Evolutionary conservation across 2,888 invertebrate genomes (phyloP).

Genomic region (Brachyptera putata): DNA sequence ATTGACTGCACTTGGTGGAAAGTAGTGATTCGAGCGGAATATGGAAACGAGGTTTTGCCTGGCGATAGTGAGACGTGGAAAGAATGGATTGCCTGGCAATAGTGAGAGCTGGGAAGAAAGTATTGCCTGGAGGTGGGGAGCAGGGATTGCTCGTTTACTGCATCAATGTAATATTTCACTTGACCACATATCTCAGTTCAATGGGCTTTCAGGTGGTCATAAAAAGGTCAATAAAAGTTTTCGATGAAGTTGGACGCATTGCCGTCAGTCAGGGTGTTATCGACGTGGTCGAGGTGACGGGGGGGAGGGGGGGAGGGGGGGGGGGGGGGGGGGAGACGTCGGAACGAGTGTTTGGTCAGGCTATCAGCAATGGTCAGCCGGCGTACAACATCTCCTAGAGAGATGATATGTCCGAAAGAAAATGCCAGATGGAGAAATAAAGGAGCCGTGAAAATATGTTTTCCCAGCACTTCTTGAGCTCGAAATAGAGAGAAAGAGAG

Average conservation of each 20-base stretch:
- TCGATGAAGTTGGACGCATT: not conserved
- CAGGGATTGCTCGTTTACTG: no score
- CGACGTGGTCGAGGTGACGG: not conserved
- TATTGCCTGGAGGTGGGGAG: no score
- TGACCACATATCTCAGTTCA: not conserved
- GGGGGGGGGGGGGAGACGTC: no score
- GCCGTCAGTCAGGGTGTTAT: not conserved
- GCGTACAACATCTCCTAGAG: not conserved
- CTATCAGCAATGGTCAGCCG: conserved; percentile 11
- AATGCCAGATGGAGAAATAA: not conserved
- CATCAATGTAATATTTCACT: conserved; percentile 6
- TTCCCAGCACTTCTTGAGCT: not conserved
- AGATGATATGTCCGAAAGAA: not conserved
- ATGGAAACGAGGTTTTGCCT: no score
- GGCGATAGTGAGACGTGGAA: no score
- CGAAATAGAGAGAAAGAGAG: no score
- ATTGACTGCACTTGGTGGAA: no score
- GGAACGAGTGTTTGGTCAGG: conserved; percentile 8
- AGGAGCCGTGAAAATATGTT: not conserved
- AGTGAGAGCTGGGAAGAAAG: no score
- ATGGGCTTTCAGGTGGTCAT: not conserved
- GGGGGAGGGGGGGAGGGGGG: not conserved
- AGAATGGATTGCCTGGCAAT: no score
- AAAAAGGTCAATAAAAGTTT: not conserved
- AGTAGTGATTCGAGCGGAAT: no score